phyloP scores from a whole-genome alignment of 92 coral and sea anemone species.

The Phenganax marumi region DNA sequence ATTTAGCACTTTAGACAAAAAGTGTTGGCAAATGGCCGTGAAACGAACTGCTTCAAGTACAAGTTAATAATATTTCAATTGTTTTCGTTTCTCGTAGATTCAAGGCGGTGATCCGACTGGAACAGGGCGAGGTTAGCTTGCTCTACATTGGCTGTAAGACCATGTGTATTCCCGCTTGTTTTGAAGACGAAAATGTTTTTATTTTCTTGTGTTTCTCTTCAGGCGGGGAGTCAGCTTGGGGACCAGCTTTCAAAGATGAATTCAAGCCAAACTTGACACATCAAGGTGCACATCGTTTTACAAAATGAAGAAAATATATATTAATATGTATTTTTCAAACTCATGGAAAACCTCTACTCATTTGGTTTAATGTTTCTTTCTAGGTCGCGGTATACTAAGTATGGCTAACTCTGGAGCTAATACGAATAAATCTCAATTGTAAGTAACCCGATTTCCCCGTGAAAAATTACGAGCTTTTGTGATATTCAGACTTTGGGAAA shows the following conservation, averaged over 20 bases:
- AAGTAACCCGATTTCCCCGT: constrained; percentile 30
- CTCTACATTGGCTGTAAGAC: not conserved
- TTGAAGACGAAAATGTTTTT: too few relatives aligned
- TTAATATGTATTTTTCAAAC: not conserved
- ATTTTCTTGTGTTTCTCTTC: constrained; percentile 6
- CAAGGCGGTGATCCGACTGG: constrained; percentile 99
- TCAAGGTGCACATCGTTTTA: constrained; percentile 61
- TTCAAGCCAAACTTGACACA: constrained; percentile 90
- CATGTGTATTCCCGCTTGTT: too few relatives aligned
- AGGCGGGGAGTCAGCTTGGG: constrained; percentile 99
- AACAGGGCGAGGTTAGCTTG: constrained; percentile 76
- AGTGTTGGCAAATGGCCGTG: not conserved
- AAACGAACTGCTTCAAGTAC: not conserved
- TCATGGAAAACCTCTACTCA: not conserved
- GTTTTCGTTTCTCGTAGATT: constrained; percentile 57
- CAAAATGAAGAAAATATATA: not conserved
- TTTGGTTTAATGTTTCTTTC: not conserved
- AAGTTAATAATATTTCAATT: not conserved
- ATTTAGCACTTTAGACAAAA: not conserved
- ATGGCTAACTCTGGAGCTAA: constrained; percentile 97
- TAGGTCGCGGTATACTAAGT: constrained; percentile 93
- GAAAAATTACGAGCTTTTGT: not conserved
- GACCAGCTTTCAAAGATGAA: constrained; percentile 86
- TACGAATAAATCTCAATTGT: constrained; percentile 98
- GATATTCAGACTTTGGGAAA: not conserved